Percentiles rank a stretch among this genome's conserved stretches.
phyloP scores from a whole-genome alignment of 1,140 invertebrate species.

The Helicoverpa zea region DNA sequence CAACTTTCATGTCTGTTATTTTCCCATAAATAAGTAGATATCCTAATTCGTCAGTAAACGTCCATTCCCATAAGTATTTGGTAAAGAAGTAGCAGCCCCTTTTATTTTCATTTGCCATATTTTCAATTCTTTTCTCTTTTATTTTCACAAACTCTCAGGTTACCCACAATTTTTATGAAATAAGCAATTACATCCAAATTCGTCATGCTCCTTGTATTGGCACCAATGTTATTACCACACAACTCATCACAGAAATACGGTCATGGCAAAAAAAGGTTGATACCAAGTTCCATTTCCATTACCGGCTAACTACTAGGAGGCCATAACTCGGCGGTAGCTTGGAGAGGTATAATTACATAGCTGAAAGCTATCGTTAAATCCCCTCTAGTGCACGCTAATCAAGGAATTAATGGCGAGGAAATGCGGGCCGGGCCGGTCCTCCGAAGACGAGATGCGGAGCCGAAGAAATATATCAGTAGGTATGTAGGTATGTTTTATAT shows the following conservation, averaged over 20 bases:
- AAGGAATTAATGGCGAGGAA: slow-evolving; percentile 67
- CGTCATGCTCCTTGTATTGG: not conserved
- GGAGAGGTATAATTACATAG: slow-evolving; percentile 69
- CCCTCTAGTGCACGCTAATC: slow-evolving; percentile 70
- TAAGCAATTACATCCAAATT: no score
- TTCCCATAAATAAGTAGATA: no score
- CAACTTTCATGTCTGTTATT: no score
- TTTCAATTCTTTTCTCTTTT: no score
- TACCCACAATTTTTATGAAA: no score
- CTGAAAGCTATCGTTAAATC: slow-evolving; percentile 74
- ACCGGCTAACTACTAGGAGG: slow-evolving; percentile 60
- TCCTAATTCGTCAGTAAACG: no score
- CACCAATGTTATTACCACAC: not conserved
- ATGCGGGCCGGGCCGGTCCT: slow-evolving; percentile 50
- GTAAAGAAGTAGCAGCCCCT: no score
- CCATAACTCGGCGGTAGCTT: slow-evolving; percentile 52
- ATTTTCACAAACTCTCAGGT: no score
- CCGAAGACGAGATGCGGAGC: slow-evolving; percentile 16
- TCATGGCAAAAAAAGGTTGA: slow-evolving; percentile 15
- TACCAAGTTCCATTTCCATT: slow-evolving; percentile 61
- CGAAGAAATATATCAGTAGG: not conserved
- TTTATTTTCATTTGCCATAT: no score
- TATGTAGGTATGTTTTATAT: not conserved
- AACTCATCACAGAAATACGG: slow-evolving; percentile 1
- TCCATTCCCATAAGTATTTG: no score